Percentiles rank a stretch among this genome's conserved stretches.
These are phyloP conservation scores for Acanthosepion esculentum DNA, from an alignment of 2,888 invertebrate genomes.

Conservation along the genomic window DNA sequence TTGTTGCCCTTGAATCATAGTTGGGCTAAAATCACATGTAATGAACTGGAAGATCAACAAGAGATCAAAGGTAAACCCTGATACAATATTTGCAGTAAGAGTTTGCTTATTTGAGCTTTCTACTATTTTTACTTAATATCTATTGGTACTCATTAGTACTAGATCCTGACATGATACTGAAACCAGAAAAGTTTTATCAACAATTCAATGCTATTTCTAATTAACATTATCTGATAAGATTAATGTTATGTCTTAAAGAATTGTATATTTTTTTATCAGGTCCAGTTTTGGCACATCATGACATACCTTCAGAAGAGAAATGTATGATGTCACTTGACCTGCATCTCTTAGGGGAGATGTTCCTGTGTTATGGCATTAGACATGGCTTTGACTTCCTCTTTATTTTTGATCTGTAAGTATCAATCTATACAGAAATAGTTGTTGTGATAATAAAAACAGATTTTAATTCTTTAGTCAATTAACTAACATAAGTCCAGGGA, in stretches of 20 bases:
- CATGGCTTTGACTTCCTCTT: constrained; percentile 70
- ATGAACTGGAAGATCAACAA: constrained; percentile 62
- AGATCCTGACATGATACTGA: no score
- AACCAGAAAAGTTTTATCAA: no score
- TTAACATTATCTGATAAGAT: neutral
- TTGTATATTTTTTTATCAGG: constrained; percentile 56
- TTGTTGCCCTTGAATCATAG: constrained; percentile 63
- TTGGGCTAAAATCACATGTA: constrained; percentile 58
- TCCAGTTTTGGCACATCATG: constrained; percentile 67
- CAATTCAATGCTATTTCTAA: no score
- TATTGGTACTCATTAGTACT: no score
- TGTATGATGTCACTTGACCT: constrained; percentile 65
- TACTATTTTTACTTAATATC: no score
- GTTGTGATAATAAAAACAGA: no score
- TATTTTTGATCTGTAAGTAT: constrained; percentile 70
- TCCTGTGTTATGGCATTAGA: constrained; percentile 66
- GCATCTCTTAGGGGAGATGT: constrained; percentile 70
- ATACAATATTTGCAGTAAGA: neutral
- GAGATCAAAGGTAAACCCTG: constrained; percentile 57
- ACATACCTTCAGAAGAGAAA: constrained; percentile 57
- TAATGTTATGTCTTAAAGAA: neutral
- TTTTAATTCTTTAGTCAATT: no score
- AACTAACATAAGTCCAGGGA: no score
- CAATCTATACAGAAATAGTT: neutral
- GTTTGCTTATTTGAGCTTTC: no score